phyloP scores from a whole-genome alignment of 2,888 invertebrate species.

The Tanypteryx hageni region DNA sequence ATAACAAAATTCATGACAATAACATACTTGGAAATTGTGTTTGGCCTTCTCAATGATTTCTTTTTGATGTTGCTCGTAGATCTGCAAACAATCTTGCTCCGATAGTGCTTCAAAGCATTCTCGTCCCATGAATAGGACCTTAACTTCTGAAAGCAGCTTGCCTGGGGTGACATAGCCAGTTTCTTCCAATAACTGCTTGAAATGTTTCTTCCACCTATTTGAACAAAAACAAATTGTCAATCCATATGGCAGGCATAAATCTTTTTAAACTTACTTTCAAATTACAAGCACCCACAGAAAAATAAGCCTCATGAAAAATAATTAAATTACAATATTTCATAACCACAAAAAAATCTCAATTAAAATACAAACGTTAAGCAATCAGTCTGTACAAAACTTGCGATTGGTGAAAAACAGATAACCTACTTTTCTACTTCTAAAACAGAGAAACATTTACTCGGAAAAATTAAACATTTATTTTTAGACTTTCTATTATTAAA shows the following conservation, averaged over 20 bases:
- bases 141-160: constrained; percentile 93
- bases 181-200: constrained; percentile 94
- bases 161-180: constrained; percentile 97
- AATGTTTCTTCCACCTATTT: constrained; percentile 93
- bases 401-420: constrained; percentile 20
- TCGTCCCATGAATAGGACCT: constrained; percentile 94
- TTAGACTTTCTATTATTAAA: not conserved
- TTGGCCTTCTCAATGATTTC: constrained; percentile 93
- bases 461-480: not conserved
- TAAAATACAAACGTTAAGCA: constrained; percentile 2
- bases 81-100: constrained; percentile 92
- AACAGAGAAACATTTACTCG: not conserved
- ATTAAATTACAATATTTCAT: constrained; percentile 5
- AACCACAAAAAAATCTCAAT: constrained; percentile 7
- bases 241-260: not conserved
- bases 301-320: constrained; percentile 9
- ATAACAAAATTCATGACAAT: not conserved
- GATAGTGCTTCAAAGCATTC: constrained; percentile 95
- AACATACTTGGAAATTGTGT: constrained; percentile 87
- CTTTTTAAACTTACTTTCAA: not conserved
- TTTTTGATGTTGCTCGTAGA: constrained; percentile 95
- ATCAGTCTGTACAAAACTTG: not conserved
- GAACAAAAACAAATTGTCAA: constrained; percentile 48
- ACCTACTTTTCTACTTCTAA: constrained; percentile 44
- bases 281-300: not conserved